Base-by-base conservation (phyloP, 2,797 vertebrate species). In the Argyrosomus regius region DNA sequence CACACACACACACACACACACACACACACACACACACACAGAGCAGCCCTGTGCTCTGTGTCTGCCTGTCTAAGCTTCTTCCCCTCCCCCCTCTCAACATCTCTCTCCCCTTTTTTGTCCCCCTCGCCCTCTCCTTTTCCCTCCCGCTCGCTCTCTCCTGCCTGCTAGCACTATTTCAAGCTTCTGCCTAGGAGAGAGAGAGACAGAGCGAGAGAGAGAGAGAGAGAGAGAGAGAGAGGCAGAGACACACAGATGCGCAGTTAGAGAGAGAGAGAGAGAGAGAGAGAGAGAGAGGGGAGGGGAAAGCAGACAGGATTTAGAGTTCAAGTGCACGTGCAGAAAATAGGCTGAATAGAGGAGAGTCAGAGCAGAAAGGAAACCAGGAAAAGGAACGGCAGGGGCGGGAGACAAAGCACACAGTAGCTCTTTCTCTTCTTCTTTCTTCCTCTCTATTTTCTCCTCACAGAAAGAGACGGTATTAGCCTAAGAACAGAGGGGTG, bases 281-380 rank as follows among this genome's bases (percentile, higher is more conserved):
- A 52, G 81, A 43, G 78, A 75, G 84, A 26, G 68, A 81, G 75
- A 56, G 80, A 80, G 90, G 90, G 92, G 91, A 87, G 86, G 92
- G 91, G 89, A 86, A 79, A 83, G 89, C 91, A 92, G 93, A 94
- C 93, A 93, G 93, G 91, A 94, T 94, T 94, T 94, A 91, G 93
- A 95, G 95, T 95, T 96, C 95, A 95, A 96, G 94, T 96, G 93
- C 95, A 95, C 90, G 90, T 94, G 94, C 89, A 94, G 93, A 94
- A 95, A 95, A 95, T 89, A 87, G 91, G 88, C 87, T 92, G 92
- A 92, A 93, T 91, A 94, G 92, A 91, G 85, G 84, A 88, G 84
- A 92, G 91, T 73, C 75, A 46, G 79, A 87, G 85, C 84, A 91
- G 89, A 93, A 92, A 93, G 92, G 91, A 93, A 93, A 91, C 86